These are phyloP conservation scores for Drosophila mayaguana DNA, from an alignment of 2,888 invertebrate genomes.

Conservation along the genomic window DNA sequence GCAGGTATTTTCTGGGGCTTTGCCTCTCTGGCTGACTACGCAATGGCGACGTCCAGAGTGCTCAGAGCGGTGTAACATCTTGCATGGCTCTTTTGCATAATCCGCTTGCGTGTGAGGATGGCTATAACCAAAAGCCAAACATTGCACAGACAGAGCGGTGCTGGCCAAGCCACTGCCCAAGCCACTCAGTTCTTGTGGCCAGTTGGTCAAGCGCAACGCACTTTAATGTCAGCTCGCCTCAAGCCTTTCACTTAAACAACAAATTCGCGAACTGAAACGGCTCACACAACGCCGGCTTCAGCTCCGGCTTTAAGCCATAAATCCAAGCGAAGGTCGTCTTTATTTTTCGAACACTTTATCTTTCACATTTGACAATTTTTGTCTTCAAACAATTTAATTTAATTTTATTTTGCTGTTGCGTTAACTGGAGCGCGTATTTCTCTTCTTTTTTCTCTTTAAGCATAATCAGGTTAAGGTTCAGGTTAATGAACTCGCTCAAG, in stretches of 20 bases:
- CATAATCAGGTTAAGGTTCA: conserved; percentile 4
- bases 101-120: conserved; percentile 45
- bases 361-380: conserved; percentile 36
- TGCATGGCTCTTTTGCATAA: conserved; percentile 50
- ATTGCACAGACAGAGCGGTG: conserved; percentile 9
- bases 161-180: not conserved
- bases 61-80: not conserved
- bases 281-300: conserved; percentile 1
- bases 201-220: conserved; percentile 33
- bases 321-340: conserved; percentile 59
- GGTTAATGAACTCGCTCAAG: not conserved
- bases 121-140: conserved; percentile 49
- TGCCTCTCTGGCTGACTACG: not conserved
- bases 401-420: not conserved
- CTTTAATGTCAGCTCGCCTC: conserved; percentile 31
- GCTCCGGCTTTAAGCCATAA: conserved; percentile 45
- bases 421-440: not conserved
- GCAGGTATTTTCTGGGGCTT: not conserved
- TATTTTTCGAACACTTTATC: conserved; percentile 21
- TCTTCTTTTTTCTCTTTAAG: not conserved
- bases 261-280: conserved; percentile 21
- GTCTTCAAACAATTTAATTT: not conserved
- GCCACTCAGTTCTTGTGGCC: conserved; percentile 22
- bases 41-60: not conserved
- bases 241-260: conserved; percentile 61